Base-by-base conservation (phyloP, 2,888 invertebrate genomes). In the Theretra japonica region DNA sequence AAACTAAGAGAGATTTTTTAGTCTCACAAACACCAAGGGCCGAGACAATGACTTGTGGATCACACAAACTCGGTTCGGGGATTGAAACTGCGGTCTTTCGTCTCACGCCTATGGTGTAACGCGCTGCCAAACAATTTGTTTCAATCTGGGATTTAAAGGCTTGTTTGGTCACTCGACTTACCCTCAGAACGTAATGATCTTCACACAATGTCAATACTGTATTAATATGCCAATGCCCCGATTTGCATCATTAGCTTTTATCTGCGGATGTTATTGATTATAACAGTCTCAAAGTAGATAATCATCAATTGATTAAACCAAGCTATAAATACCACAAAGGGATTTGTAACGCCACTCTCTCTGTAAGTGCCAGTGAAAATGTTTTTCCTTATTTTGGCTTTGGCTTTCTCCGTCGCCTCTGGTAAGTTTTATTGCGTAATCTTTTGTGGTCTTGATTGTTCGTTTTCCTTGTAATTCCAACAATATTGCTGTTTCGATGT, bases 311-410 rank as follows among this genome's bases (percentile, higher is more conserved):
- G 53, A 53, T 53, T 53, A 53, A 53, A n/a, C 6, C 53, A n/a
- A n/a, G 53, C 53, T 53, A 53, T 53, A 53, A 53, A 53, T 53
- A 53, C n/a, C 19, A 53, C 53, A 53, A n/a, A 53, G 6, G 7
- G n/a, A 19, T 5, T 19, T 53, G n/a, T 53, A 53, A n/a, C n/a
- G 53, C n/a, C n/a, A 53, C n/a, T 53, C n/a, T 5, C 19, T 53
- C n/a, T 19, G 19, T 5, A n/a, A 53, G n/a, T n/a, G 53, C 53
- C 53, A 53, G 53, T 53, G n/a, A n/a, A 53, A 53, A 53, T 53
- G 53, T 53, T 53, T 53, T 53, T 53, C 53, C 53, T 53, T 53
- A 53, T 53, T 53, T 53, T 53, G 53, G 53, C n/a, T 53, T 53
- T n/a, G 53, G 53, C 53, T n/a, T 53, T n/a, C 53, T 53, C n/a